Base-by-base conservation (phyloP, 2,888 invertebrate species). In the Metopia argyrocephala region DNA sequence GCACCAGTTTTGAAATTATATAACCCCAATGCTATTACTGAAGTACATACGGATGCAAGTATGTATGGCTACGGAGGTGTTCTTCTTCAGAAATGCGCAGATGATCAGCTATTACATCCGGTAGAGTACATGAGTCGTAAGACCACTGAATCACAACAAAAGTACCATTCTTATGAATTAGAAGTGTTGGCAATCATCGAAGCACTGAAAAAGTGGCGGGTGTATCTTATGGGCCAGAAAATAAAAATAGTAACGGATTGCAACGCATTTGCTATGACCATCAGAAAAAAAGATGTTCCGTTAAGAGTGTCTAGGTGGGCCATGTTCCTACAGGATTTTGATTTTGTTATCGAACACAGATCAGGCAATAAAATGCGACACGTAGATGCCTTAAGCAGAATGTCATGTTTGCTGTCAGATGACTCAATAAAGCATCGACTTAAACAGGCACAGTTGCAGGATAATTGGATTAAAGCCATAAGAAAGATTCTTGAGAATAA, bases 41-140 rank as follows among this genome's bases (percentile, higher is more conserved):
- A 74, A 59, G 65, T 74, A 15, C 65, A 74, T 23, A 57, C 74
- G 6, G 65, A 74, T n/a, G 50, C 65, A 3, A 50, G 65, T 12
- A 46, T 27, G 48, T 59, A 74, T 20, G 59, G 28, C 1, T 65
- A 48, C n/a, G 59, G 74, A 23, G 57, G 56, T 21, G 57, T 54
- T 6, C 31, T n/a, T n/a, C n/a, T 74, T 5, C 5, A 27, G 28
- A 25, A 56, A n/a, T 27, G 27, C 12, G 23, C 4, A 9, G 54
- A 54, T 15, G 54, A 54, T 5, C 12, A 12, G 23, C 54, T 23
- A 23, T 46, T 73, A 12, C 73, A 73, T 20, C 38, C 54, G 20
- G 64, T 45, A 45, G 28, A 28, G 23, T 54, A 54, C 12, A 54
- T 56, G 56, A 73, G 54, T 28, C 28, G 62, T 7, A 62, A 54